phyloP scores from a whole-genome alignment of 2,797 vertebrate species.

The Parambassis ranga region DNA sequence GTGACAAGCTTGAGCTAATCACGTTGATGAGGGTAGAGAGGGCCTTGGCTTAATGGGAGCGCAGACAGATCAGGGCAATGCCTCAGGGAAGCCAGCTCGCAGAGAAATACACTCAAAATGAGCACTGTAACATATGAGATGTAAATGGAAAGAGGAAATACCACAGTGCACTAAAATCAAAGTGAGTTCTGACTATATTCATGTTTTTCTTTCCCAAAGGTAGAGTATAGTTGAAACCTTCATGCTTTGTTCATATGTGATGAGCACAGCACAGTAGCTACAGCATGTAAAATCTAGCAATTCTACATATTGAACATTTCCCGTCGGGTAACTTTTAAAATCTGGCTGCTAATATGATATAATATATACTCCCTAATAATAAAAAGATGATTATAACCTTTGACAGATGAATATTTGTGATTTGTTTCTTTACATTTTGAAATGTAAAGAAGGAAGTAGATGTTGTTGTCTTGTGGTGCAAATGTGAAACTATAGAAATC shows the following conservation, averaged over 20 bases:
- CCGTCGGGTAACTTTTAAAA: too few species aligned
- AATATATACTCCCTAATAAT: too few species aligned
- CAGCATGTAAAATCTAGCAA: too few species aligned
- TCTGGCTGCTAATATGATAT: too few species aligned
- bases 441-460: slow-evolving; percentile 2
- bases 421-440: too few species aligned
- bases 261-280: too few species aligned
- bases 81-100: slow-evolving; percentile 25
- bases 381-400: too few species aligned
- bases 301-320: too few species aligned
- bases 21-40: slow-evolving; percentile 51
- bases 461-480: slow-evolving; percentile 31
- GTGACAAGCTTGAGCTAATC: slow-evolving; percentile 66
- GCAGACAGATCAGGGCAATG: slow-evolving; percentile 43
- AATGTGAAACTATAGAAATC: too few species aligned
- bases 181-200: background rate
- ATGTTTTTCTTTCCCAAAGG: background rate
- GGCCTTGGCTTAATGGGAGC: slow-evolving; percentile 48
- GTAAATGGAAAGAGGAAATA: background rate
- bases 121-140: background rate
- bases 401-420: too few species aligned
- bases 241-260: too few species aligned
- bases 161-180: background rate
- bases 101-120: slow-evolving; percentile 16
- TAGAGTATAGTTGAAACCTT: too few species aligned